These are phyloP conservation scores for Tanypteryx hageni DNA, from an alignment of 2,888 invertebrate genomes.

Conservation along the genomic window DNA sequence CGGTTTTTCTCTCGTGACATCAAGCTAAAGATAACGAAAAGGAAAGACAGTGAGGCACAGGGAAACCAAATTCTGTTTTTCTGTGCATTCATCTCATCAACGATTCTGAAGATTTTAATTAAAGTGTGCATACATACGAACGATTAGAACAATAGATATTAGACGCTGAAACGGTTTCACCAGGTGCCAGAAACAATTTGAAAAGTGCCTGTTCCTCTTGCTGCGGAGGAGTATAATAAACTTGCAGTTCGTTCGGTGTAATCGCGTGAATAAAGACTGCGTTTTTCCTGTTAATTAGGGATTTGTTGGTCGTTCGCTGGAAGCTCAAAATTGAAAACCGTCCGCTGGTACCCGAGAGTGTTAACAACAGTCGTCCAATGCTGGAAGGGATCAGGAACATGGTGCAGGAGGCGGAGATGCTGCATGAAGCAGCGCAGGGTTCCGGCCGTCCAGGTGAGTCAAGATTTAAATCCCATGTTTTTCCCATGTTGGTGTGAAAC, in stretches of 20 bases:
- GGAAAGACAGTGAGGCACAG: neutral
- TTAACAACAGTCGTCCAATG: neutral
- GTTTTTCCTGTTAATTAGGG: neutral
- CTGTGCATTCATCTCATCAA: too few species aligned
- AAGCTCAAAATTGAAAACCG: neutral
- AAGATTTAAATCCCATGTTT: neutral
- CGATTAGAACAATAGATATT: neutral
- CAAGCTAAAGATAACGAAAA: neutral
- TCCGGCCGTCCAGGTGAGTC: constrained; percentile 44
- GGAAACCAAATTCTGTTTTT: neutral
- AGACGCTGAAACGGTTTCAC: neutral
- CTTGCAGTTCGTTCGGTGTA: neutral
- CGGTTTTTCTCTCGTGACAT: neutral
- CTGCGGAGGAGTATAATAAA: neutral
- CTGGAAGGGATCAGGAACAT: constrained; percentile 55
- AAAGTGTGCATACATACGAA: neutral
- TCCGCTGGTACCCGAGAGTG: neutral
- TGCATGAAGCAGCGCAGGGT: constrained; percentile 54
- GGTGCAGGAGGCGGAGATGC: constrained; percentile 59
- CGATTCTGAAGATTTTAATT: neutral
- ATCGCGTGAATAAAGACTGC: neutral
- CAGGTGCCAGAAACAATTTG: neutral
- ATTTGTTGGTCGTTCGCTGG: neutral
- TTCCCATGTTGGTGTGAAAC: neutral
- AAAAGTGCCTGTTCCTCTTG: neutral